Evolutionary conservation across 2,113 vertebrate genomes (phyloP).

Genomic region (Romanogobio albipinnatus): DNA sequence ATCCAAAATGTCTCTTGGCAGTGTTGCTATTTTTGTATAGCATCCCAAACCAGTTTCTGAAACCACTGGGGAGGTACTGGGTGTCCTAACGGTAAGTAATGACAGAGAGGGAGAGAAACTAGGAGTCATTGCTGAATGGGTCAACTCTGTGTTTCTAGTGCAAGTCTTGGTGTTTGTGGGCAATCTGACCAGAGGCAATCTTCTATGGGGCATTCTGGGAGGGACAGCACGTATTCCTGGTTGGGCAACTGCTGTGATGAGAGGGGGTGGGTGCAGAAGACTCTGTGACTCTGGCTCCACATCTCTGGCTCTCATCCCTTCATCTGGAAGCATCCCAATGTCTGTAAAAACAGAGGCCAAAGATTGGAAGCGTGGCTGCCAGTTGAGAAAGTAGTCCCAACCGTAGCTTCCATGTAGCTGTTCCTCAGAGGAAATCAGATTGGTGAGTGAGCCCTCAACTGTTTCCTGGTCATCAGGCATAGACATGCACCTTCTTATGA

Average conservation of each 20-base stretch:
- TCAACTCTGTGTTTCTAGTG: slow-evolving; percentile 71
- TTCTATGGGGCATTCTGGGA: slow-evolving; percentile 72
- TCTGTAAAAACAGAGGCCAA: slow-evolving; percentile 88
- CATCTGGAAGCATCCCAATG: slow-evolving; percentile 86
- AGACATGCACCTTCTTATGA: slow-evolving; percentile 68
- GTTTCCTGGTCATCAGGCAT: slow-evolving; percentile 65
- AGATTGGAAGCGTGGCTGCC: slow-evolving; percentile 85
- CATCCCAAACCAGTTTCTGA: slow-evolving; percentile 72
- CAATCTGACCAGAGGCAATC: slow-evolving; percentile 62
- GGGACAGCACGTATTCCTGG: slow-evolving; percentile 85
- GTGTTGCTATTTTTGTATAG: slow-evolving; percentile 63
- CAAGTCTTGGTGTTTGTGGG: slow-evolving; percentile 74
- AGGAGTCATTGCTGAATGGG: slow-evolving; percentile 78
- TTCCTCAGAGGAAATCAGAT: slow-evolving; percentile 67
- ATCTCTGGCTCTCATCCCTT: slow-evolving; percentile 68
- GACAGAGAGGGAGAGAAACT: slow-evolving; percentile 87
- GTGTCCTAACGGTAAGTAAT: slow-evolving; percentile 78
- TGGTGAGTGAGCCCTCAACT: slow-evolving; percentile 64
- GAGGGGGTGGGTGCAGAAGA: slow-evolving; percentile 83
- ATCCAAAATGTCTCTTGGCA: slow-evolving; percentile 66
- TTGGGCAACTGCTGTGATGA: slow-evolving; percentile 88
- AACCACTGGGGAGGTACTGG: slow-evolving; percentile 76
- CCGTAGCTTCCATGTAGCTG: slow-evolving; percentile 66
- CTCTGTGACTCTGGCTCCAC: slow-evolving; percentile 73
- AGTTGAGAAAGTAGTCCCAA: slow-evolving; percentile 83